Evolutionary conservation across 2,888 invertebrate species (phyloP).

Genomic region (Harpalus rubripes): DNA sequence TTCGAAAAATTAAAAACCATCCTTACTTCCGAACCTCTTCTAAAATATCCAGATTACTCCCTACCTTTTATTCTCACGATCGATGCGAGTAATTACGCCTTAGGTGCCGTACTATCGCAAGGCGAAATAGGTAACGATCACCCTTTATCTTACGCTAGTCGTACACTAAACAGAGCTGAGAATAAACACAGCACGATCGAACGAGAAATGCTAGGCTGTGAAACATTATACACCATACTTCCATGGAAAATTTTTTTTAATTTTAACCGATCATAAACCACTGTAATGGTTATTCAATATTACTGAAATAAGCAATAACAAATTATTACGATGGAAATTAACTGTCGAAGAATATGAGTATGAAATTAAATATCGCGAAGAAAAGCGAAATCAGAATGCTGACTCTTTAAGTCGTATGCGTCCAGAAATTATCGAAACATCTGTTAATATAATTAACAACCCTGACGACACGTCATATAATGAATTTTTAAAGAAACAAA

Average conservation of each 20-base stretch:
- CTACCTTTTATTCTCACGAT: slow-evolving; percentile 58
- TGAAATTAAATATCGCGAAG: slow-evolving; percentile 58
- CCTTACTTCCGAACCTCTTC: too few species aligned
- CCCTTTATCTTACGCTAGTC: too few species aligned
- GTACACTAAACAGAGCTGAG: too few species aligned
- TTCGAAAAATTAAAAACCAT: too few species aligned
- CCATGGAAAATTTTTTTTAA: slow-evolving; percentile 51
- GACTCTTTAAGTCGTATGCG: slow-evolving; percentile 62
- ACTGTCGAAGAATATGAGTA: too few species aligned
- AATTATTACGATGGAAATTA: too few species aligned
- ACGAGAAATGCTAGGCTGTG: too few species aligned
- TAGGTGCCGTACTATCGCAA: too few species aligned
- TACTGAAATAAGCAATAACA: slow-evolving; percentile 44
- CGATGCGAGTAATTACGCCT: slow-evolving; percentile 50
- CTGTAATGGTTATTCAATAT: slow-evolving; percentile 58
- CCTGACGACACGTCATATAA: slow-evolving; percentile 1
- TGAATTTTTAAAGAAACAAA: not conserved
- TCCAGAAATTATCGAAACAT: too few species aligned
- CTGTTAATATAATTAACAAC: slow-evolving; percentile 25
- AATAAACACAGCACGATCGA: slow-evolving; percentile 18
- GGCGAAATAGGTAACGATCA: too few species aligned
- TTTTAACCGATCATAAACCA: slow-evolving; percentile 63
- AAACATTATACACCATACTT: slow-evolving; percentile 64
- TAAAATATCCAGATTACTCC: slow-evolving; percentile 39
- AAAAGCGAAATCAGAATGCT: slow-evolving; percentile 59